Evolutionary conservation across 2,888 invertebrate genomes (phyloP).

Genomic region (Girardia tigrina): DNA sequence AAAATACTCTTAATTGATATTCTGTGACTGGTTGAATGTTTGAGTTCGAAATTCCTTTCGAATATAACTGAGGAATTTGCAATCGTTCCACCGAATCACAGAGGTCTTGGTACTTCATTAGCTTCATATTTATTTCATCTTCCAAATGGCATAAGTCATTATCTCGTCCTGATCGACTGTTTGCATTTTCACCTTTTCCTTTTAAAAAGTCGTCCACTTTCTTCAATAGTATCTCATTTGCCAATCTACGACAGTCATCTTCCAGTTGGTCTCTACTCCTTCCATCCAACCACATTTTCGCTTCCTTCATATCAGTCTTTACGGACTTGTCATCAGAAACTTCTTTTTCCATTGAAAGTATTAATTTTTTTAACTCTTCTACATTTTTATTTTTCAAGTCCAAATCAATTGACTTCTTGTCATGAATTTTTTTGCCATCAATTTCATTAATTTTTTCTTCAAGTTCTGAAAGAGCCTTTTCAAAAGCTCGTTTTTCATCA

Average conservation of each 20-base stretch:
- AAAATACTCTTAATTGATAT: no score
- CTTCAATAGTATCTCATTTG: background rate
- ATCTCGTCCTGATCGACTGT: background rate
- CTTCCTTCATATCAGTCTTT: background rate
- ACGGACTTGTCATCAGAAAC: background rate
- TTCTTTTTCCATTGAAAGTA: background rate
- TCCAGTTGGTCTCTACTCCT: background rate
- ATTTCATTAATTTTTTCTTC: conserved; percentile 4
- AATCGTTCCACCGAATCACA: conserved; percentile 5
- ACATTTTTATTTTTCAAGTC: background rate
- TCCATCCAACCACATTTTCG: background rate
- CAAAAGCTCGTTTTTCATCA: background rate
- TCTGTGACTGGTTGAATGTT: no score
- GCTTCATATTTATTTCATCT: background rate
- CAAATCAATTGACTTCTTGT: background rate
- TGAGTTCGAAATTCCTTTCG: no score
- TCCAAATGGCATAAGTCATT: background rate
- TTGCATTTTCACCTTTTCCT: background rate
- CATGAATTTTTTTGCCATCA: background rate
- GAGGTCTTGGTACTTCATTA: background rate
- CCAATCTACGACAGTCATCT: background rate
- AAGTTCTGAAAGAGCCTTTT: background rate
- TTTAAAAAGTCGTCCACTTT: conserved; percentile 4
- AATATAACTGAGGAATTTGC: background rate
- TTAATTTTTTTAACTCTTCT: background rate